Evolutionary conservation across 2,797 vertebrate genomes (phyloP).

Genomic region (Anabacerthia variegaticeps): DNA sequence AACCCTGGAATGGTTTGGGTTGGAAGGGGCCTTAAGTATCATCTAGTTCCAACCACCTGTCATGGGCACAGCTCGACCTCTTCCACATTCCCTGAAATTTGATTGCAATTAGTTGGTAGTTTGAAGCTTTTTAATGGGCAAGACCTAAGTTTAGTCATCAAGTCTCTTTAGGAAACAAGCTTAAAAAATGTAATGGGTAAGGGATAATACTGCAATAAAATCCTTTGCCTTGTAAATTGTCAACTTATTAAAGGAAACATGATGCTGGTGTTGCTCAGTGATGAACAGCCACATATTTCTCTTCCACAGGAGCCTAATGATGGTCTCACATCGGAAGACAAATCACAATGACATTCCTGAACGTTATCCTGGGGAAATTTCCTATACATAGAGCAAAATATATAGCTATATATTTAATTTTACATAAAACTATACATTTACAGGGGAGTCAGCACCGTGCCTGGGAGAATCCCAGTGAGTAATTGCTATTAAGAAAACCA

Average conservation of each 20-base stretch:
- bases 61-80: not conserved
- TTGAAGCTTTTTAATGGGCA: not conserved
- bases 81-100: not conserved
- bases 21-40: no score
- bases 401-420: not conserved
- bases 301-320: not conserved
- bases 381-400: not conserved
- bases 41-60: no score
- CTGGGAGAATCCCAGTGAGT: not conserved
- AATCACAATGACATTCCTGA: slow-evolving; percentile 1
- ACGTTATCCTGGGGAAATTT: not conserved
- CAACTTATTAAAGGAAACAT: not conserved
- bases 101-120: not conserved
- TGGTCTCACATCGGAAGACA: not conserved
- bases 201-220: not conserved
- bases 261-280: not conserved
- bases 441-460: not conserved
- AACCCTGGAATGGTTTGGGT: not conserved
- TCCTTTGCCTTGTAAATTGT: not conserved
- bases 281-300: not conserved
- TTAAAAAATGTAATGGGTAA: not conserved
- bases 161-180: not conserved
- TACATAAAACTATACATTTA: not conserved
- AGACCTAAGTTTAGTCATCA: not conserved
- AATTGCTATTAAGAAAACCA: not conserved